A percentile compares a stretch with the other conserved stretches of the same genome.
Conservation (phyloP, 92 coral and sea anemone genomes). For the Meandrina meandrites region DNA sequence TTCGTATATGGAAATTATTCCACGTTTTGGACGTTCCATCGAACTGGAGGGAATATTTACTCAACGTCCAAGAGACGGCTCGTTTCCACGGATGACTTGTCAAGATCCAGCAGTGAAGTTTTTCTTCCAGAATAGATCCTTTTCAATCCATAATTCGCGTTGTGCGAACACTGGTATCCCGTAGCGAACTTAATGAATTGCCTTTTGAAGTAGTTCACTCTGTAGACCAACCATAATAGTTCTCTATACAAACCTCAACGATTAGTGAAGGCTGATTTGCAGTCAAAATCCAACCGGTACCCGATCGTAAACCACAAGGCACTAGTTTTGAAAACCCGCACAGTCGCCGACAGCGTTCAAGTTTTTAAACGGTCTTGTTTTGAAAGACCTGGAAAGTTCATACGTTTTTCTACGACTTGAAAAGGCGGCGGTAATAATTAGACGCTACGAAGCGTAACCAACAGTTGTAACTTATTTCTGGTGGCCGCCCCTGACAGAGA, state of each 20-base stretch:
- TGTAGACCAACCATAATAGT: neutral
- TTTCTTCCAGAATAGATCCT: slow-evolving; percentile 10
- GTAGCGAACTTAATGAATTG: slow-evolving; percentile 19
- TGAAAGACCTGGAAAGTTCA: neutral
- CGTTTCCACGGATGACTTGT: slow-evolving; percentile 15
- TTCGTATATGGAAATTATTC: neutral
- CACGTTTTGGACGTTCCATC: neutral
- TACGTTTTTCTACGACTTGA: neutral
- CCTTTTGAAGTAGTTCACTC: slow-evolving; percentile 15
- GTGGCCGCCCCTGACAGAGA: neutral
- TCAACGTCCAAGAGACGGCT: neutral
- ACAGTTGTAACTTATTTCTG: slow-evolving; percentile 8
- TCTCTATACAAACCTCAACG: slow-evolving; percentile 1
- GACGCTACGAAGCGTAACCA: neutral
- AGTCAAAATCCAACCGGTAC: slow-evolving; percentile 30
- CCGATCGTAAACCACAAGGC: neutral
- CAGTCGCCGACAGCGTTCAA: neutral
- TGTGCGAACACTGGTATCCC: slow-evolving; percentile 18
- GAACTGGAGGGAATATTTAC: slow-evolving; percentile 19
- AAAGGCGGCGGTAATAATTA: neutral
- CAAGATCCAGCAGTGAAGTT: neutral
- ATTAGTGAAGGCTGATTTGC: neutral
- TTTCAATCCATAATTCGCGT: slow-evolving; percentile 7
- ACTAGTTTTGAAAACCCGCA: slow-evolving; percentile 13
- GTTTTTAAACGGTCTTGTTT: neutral